phyloP scores from a whole-genome alignment of 2,888 invertebrate species.

The Drosophila engyochracea region DNA sequence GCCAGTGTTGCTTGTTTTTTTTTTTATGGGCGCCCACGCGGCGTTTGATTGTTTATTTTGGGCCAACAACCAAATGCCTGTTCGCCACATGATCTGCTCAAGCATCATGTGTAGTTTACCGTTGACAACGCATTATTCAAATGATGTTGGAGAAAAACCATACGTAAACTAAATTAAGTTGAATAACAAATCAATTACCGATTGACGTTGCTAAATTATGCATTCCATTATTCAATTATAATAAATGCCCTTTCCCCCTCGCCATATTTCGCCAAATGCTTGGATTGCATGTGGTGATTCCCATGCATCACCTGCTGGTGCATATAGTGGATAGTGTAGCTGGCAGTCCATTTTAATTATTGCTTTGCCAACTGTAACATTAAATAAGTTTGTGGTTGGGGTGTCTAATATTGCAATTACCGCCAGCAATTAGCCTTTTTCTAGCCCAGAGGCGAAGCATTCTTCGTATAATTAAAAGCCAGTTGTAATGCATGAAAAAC shows the following conservation, averaged over 20 bases:
- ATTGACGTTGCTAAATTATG: conserved; percentile 61
- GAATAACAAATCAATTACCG: conserved; percentile 73
- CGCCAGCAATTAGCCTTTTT: conserved; percentile 74
- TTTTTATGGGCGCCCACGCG: conserved; percentile 67
- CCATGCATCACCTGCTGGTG: conserved; percentile 20
- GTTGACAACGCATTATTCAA: conserved; percentile 65
- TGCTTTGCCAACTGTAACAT: conserved; percentile 53
- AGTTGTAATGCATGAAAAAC: conserved; percentile 76
- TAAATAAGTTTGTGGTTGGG: conserved; percentile 27
- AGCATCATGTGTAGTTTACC: not conserved
- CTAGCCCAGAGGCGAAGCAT: conserved; percentile 53
- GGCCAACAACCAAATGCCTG: conserved; percentile 24
- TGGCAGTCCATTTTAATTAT: conserved; percentile 57
- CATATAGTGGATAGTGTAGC: conserved; percentile 11
- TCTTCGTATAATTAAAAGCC: conserved; percentile 73
- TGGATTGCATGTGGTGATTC: conserved; percentile 63
- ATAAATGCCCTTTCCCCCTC: conserved; percentile 18
- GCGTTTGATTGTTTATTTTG: conserved; percentile 63
- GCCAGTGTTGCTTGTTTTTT: conserved; percentile 20
- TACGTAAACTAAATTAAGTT: conserved; percentile 52
- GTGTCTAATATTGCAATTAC: conserved; percentile 79
- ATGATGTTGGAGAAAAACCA: conserved; percentile 37
- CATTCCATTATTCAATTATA: conserved; percentile 77
- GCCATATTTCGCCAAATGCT: conserved; percentile 49
- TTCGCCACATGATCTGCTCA: conserved; percentile 26